phyloP scores from a whole-genome alignment of 2,888 invertebrate genomes.

The Parapristionchus giblindavisi region DNA sequence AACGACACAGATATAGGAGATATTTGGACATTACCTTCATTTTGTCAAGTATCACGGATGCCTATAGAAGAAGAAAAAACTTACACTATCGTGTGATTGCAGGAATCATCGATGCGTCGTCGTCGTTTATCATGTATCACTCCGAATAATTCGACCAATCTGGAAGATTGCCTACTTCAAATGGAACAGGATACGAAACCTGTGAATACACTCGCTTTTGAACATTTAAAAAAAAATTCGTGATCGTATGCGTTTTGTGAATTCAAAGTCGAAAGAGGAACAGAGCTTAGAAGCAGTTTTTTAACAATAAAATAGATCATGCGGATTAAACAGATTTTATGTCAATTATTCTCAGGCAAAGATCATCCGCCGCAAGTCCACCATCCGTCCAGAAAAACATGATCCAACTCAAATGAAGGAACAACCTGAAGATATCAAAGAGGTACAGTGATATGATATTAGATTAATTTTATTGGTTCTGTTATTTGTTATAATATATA shows the following conservation, averaged over 20 bases:
- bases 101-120: not conserved
- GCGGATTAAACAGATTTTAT: too few species aligned
- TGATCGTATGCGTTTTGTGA: not conserved
- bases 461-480: not conserved
- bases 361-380: too few species aligned
- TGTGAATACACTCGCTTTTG: not conserved
- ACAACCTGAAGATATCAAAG: not conserved
- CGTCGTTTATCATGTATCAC: not conserved
- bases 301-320: not conserved
- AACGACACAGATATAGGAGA: too few species aligned
- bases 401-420: not conserved
- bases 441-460: not conserved
- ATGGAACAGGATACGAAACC: slow-evolving; percentile 27
- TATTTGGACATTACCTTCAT: too few species aligned
- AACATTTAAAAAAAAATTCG: not conserved
- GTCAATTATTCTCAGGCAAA: too few species aligned
- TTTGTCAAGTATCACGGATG: too few species aligned
- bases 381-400: too few species aligned
- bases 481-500: too few species aligned
- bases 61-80: too few species aligned
- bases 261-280: too few species aligned
- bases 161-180: slow-evolving; percentile 10
- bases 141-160: not conserved
- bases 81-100: too few species aligned
- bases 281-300: too few species aligned